Conservation (phyloP, 1,140 invertebrate species). For the Hormaphis cornu region DNA sequence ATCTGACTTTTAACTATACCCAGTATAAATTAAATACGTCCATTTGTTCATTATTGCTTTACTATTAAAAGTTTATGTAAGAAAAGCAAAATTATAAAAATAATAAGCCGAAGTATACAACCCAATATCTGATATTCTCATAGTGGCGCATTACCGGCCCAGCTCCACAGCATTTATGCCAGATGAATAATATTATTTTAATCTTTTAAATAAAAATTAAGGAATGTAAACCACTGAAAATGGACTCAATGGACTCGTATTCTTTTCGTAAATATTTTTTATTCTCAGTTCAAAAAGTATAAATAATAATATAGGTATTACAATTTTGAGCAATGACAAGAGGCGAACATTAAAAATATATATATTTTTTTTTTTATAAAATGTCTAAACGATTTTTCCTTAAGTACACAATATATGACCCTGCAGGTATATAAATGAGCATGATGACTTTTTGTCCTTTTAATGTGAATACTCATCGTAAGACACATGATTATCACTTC, state of each 20-base stretch:
- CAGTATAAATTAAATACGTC: too few species aligned
- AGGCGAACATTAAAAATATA: not conserved
- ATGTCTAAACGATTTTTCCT: constrained; percentile 14
- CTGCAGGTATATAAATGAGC: constrained; percentile 29
- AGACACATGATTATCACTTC: not conserved
- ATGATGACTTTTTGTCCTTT: not conserved
- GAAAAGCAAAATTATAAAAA: too few species aligned
- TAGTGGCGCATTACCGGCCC: too few species aligned
- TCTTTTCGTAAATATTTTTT: constrained; percentile 11
- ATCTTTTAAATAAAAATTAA: constrained; percentile 29
- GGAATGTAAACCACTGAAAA: constrained; percentile 26
- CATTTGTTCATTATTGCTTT: too few species aligned
- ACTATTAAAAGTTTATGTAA: too few species aligned
- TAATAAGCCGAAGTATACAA: too few species aligned
- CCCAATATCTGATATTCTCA: too few species aligned
- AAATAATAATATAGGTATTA: constrained; percentile 8
- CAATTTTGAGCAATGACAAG: constrained; percentile 25
- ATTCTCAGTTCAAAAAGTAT: constrained; percentile 4
- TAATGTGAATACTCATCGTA: not conserved
- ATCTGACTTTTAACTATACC: too few species aligned
- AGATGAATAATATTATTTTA: not conserved
- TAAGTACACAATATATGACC: constrained; percentile 26
- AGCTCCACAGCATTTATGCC: not conserved
- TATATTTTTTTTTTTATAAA: not conserved
- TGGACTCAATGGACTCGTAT: constrained; percentile 5